Evolutionary conservation across 2,797 vertebrate genomes (phyloP).

Genomic region (Labroides dimidiatus): DNA sequence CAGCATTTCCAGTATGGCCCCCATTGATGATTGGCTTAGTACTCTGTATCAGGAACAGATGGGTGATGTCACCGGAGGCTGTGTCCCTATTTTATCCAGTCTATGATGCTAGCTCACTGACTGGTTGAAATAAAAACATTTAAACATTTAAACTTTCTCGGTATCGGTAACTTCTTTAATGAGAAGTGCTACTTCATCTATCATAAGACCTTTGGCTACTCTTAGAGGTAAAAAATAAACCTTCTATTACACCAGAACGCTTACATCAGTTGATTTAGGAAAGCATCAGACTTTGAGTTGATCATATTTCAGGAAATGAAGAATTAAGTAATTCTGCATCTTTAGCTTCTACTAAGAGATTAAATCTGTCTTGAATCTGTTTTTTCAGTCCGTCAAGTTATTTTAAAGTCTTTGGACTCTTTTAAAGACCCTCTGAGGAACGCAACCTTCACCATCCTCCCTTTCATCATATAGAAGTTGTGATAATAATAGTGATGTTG

Average conservation of each 20-base stretch:
- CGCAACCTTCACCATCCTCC: conserved; percentile 21
- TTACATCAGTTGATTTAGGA: not conserved
- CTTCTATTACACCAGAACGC: not conserved
- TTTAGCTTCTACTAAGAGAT: not conserved
- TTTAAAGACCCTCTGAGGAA: conserved; percentile 38
- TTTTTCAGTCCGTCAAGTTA: not conserved
- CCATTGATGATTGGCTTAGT: no score
- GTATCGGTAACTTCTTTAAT: not conserved
- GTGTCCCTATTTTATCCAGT: no score
- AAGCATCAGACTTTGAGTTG: not conserved
- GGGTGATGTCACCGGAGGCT: no score
- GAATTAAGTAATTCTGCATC: not conserved
- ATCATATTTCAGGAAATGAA: conserved; percentile 1
- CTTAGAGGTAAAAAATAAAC: not conserved
- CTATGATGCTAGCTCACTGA: no score
- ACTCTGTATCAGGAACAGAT: no score
- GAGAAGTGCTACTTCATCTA: no score
- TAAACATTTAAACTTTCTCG: no score
- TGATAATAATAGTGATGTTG: conserved; percentile 29
- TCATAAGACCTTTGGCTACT: no score
- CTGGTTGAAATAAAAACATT: no score
- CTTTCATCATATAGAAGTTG: conserved; percentile 8
- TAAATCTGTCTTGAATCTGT: not conserved
- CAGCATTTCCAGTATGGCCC: no score
- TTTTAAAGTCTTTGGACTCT: no score